Percentiles rank a stretch among this genome's conserved stretches.
These are phyloP conservation scores for Deroplatys truncata DNA, from an alignment of 2,888 invertebrate species.

Conservation along the genomic window DNA sequence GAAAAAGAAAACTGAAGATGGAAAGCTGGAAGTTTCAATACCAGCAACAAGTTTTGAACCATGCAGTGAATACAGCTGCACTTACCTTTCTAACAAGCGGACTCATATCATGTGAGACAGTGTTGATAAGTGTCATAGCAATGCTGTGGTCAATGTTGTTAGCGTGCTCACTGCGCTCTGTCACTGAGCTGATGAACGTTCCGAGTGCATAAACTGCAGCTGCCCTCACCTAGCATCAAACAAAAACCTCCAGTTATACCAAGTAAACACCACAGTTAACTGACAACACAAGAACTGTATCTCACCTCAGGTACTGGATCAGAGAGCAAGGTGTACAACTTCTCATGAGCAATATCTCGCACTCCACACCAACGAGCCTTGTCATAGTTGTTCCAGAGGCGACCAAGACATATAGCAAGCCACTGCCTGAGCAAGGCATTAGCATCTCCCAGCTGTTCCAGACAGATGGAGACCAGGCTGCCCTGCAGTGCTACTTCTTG, in stretches of 20 bases:
- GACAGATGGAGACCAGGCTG: conserved; percentile 83
- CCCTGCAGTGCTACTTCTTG: conserved; percentile 90
- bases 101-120: conserved; percentile 77
- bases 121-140: conserved; percentile 78
- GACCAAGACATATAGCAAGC: conserved; percentile 88
- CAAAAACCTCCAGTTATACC: not conserved
- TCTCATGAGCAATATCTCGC: conserved; percentile 93
- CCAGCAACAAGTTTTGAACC: too few relatives aligned
- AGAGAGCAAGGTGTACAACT: conserved; percentile 73
- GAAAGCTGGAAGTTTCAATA: too few relatives aligned
- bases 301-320: conserved; percentile 83
- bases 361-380: conserved; percentile 93
- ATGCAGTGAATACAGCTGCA: too few relatives aligned
- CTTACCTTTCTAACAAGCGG: conserved; percentile 73
- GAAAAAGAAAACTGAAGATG: too few relatives aligned
- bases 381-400: conserved; percentile 85
- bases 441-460: conserved; percentile 79
- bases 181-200: conserved; percentile 82
- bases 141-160: conserved; percentile 91
- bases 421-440: conserved; percentile 71
- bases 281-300: not conserved
- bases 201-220: conserved; percentile 93
- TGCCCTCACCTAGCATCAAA: conserved; percentile 66
- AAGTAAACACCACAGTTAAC: not conserved
- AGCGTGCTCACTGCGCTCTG: conserved; percentile 85